Evolutionary conservation across 2,113 vertebrate species (phyloP).

Genomic region (Strigops habroptila): DNA sequence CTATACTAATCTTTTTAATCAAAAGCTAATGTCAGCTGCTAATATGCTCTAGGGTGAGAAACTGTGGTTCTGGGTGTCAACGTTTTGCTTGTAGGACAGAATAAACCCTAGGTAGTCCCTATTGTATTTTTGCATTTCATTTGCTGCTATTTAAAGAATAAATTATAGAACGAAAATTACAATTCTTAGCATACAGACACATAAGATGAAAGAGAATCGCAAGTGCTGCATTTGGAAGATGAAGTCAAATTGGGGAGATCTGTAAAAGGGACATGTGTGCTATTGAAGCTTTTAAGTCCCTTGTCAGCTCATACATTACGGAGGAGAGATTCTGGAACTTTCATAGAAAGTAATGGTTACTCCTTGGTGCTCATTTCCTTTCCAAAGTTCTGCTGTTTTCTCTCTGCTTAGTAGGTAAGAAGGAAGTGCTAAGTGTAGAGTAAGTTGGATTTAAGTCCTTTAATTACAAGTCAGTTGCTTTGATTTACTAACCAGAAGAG

Average conservation of each 20-base stretch:
- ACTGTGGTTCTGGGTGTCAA: background rate
- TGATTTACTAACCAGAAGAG: background rate
- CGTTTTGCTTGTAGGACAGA: background rate
- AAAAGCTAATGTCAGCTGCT: background rate
- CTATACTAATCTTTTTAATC: background rate
- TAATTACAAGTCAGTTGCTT: background rate
- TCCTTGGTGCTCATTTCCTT: background rate
- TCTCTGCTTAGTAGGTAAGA: background rate
- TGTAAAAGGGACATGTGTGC: background rate
- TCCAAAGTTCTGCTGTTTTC: background rate
- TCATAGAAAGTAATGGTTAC: background rate
- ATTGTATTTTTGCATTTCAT: background rate
- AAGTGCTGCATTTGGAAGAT: background rate
- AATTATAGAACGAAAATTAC: background rate
- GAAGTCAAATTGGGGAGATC: background rate
- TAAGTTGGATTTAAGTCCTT: background rate
- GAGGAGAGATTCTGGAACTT: background rate
- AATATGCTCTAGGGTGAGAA: background rate
- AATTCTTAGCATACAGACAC: background rate
- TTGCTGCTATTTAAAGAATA: background rate
- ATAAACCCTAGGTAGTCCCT: background rate
- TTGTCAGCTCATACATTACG: accelerated
- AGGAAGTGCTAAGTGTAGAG: background rate
- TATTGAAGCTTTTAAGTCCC: background rate
- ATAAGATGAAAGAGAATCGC: background rate